These are phyloP conservation scores for Globodera rostochiensis DNA, from an alignment of 1,140 invertebrate species.

Conservation along the genomic window DNA sequence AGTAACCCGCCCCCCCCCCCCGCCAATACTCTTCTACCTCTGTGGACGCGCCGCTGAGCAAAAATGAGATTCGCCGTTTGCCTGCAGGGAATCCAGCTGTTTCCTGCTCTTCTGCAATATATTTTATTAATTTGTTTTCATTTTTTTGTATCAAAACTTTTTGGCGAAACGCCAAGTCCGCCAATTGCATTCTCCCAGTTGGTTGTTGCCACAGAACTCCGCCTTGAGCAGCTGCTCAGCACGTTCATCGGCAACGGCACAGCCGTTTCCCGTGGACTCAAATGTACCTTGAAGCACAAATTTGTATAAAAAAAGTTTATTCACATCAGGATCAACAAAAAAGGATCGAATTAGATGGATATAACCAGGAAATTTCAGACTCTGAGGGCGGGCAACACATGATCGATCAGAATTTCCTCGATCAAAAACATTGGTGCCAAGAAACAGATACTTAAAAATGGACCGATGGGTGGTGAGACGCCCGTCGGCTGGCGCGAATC, in stretches of 20 bases:
- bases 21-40: not conserved
- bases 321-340: too few relatives aligned
- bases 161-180: slow-evolving; percentile 24
- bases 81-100: not conserved
- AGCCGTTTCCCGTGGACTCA: slow-evolving; percentile 11
- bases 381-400: too few relatives aligned
- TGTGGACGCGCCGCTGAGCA: slow-evolving; percentile 3
- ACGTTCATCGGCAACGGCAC: not conserved
- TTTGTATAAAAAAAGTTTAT: too few relatives aligned
- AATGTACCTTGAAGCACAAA: not conserved
- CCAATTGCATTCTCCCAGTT: slow-evolving; percentile 30
- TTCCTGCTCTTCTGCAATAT: not conserved
- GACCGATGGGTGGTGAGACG: not conserved
- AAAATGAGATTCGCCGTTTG: not conserved
- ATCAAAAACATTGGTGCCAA: too few relatives aligned
- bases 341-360: too few relatives aligned
- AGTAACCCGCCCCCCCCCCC: too few relatives aligned
- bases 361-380: too few relatives aligned
- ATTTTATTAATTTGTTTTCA: not conserved
- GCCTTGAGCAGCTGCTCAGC: slow-evolving; percentile 9
- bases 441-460: not conserved
- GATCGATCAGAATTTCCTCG: too few relatives aligned
- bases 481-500: slow-evolving; percentile 1
- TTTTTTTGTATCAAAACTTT: slow-evolving; percentile 6
- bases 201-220: slow-evolving; percentile 14